A percentile compares a stretch with the other conserved stretches of the same genome.
Evolutionary conservation across 2,888 invertebrate genomes (phyloP).

Genomic region (Agapostemon virescens): DNA sequence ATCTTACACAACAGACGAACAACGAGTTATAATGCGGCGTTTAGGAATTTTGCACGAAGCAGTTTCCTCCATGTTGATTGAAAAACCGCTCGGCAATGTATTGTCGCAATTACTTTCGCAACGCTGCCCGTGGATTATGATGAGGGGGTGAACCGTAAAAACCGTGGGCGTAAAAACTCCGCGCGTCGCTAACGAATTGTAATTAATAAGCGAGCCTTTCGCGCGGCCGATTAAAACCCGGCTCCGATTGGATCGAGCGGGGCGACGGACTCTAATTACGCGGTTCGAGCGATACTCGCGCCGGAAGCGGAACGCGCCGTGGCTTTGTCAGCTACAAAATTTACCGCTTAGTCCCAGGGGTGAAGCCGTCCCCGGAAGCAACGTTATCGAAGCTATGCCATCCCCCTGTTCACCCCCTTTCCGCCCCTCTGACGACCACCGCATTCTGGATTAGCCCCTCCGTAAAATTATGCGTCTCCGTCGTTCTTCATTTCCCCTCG

Average conservation of each 20-base stretch:
- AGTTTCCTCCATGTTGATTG: background rate
- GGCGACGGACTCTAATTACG: conserved; percentile 58
- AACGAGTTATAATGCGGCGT: no score
- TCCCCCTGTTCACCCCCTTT: conserved; percentile 13
- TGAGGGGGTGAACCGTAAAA: background rate
- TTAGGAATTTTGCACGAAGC: background rate
- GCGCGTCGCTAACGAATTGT: conserved; percentile 27
- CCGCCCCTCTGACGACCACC: background rate
- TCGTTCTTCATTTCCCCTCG: conserved; percentile 43
- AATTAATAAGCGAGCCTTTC: conserved; percentile 56
- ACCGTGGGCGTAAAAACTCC: conserved; percentile 14
- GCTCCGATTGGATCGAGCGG: conserved; percentile 38
- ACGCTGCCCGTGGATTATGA: background rate
- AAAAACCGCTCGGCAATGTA: background rate
- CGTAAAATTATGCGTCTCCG: conserved; percentile 60
- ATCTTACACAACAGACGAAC: no score
- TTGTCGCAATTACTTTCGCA: background rate
- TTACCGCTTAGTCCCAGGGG: conserved; percentile 65
- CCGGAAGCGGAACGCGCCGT: conserved; percentile 61
- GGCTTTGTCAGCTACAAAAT: conserved; percentile 72
- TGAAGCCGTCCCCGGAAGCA: conserved; percentile 37
- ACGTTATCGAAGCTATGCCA: conserved; percentile 62
- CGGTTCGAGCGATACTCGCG: conserved; percentile 36
- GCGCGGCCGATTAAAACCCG: conserved; percentile 52
- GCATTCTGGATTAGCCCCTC: conserved; percentile 57